A percentile compares a stretch with the other conserved stretches of the same genome.
phyloP scores from a whole-genome alignment of 2,113 vertebrate species.

The Urocynchramus pylzowi region DNA sequence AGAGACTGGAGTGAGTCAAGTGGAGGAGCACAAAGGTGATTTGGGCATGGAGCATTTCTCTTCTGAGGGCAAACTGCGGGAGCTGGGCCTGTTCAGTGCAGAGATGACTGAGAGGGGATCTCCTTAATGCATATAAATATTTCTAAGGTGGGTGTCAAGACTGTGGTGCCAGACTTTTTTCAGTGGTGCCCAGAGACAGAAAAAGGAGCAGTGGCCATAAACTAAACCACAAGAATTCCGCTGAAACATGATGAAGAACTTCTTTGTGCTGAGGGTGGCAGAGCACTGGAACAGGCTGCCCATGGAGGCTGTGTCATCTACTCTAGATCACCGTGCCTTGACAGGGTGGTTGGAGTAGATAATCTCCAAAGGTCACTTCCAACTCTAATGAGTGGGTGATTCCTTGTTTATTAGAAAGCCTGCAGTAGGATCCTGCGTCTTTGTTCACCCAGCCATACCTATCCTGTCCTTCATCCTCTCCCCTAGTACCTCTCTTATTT shows the following conservation, averaged over 20 bases:
- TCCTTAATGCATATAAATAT: neutral
- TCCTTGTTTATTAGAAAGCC: neutral
- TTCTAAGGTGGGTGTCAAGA: neutral
- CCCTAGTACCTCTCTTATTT: too few species aligned
- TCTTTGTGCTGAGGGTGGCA: neutral
- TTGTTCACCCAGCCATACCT: neutral
- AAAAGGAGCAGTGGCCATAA: neutral
- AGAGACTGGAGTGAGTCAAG: neutral
- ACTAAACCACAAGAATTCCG: neutral
- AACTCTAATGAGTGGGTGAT: neutral
- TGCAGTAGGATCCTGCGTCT: too few species aligned
- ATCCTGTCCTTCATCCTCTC: neutral
- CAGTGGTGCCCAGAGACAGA: neutral
- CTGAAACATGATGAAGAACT: rapidly evolving
- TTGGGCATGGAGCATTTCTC: too few species aligned
- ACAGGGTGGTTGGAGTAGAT: neutral
- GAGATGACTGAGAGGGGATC: neutral
- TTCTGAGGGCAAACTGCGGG: neutral
- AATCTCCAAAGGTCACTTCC: neutral
- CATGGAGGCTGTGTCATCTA: neutral
- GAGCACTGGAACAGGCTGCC: neutral
- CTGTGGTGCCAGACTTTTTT: neutral
- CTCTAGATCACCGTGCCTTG: neutral
- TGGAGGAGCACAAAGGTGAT: neutral
- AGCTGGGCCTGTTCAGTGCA: neutral